Conservation (phyloP, 64 coral and sea anemone species). For the Montipora cactus region DNA sequence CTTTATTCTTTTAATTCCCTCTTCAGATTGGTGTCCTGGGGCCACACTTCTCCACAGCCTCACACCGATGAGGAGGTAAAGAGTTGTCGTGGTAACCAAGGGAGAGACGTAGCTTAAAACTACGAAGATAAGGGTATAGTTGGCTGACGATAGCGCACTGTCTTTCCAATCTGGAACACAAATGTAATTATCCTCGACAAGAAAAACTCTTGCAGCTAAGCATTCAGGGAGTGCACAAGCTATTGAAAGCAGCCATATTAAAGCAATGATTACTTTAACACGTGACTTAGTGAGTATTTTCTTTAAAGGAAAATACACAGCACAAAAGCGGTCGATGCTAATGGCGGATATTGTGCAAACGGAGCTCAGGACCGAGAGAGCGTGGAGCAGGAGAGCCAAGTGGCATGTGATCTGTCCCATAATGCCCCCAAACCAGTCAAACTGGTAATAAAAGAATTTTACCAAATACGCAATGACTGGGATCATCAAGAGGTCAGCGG, state of each 20-base stretch:
- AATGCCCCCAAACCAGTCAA: conserved; percentile 61
- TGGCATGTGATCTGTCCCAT: conserved; percentile 58
- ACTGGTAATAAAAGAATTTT: conserved; percentile 45
- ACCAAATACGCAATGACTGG: conserved; percentile 48
- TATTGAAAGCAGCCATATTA: conserved; percentile 32
- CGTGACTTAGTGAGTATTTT: conserved; percentile 29
- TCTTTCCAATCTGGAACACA: conserved; percentile 48
- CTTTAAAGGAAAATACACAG: conserved; percentile 51
- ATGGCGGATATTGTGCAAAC: conserved; percentile 59
- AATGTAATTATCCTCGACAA: neutral
- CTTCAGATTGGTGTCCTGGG: conserved; percentile 31
- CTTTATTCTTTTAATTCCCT: neutral
- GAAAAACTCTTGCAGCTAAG: conserved; percentile 21
- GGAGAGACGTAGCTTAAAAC: conserved; percentile 39
- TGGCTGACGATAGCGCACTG: conserved; percentile 9
- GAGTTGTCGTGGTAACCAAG: conserved; percentile 32
- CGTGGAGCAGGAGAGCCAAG: conserved; percentile 33
- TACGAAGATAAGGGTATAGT: conserved; percentile 39
- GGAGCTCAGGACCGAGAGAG: conserved; percentile 42
- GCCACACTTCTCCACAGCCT: conserved; percentile 50
- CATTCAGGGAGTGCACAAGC: conserved; percentile 18
- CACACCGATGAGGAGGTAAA: conserved; percentile 21
- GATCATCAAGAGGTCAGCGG: conserved; percentile 72
- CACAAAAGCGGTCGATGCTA: conserved; percentile 63
- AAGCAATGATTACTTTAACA: conserved; percentile 4